A percentile compares a stretch with the other conserved stretches of the same genome.
phyloP scores from a whole-genome alignment of 1,140 invertebrate species.

The Zophobas morio region DNA sequence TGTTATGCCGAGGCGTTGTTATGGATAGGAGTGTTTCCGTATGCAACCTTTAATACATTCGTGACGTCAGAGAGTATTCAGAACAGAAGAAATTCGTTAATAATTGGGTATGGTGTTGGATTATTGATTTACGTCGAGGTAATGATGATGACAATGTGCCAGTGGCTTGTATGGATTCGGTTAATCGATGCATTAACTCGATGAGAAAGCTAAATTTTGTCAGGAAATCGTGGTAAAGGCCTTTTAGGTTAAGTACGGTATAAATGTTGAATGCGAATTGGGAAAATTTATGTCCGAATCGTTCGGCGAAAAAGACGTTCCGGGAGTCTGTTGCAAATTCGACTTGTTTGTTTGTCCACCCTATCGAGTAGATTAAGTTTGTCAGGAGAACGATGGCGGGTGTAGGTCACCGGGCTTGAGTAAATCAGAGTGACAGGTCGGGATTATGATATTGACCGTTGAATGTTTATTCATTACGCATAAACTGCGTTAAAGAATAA shows the following conservation, averaged over 20 bases:
- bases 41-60: too few relatives aligned
- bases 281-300: slow-evolving; percentile 18
- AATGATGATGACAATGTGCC: too few relatives aligned
- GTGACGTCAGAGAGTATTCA: too few relatives aligned
- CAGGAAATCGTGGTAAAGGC: background rate
- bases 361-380: slow-evolving; percentile 38
- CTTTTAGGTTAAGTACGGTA: slow-evolving; percentile 2
- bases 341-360: slow-evolving; percentile 36
- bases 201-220: background rate
- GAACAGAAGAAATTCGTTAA: too few relatives aligned
- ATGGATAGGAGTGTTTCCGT: too few relatives aligned
- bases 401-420: slow-evolving; percentile 38
- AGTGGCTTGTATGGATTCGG: too few relatives aligned
- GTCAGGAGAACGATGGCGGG: slow-evolving; percentile 37
- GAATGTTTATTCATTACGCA: slow-evolving; percentile 30
- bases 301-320: slow-evolving; percentile 7
- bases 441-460: slow-evolving; percentile 48
- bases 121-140: too few relatives aligned
- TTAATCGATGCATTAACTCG: slow-evolving; percentile 2
- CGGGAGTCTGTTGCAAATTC: slow-evolving; percentile 22
- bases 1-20: too few relatives aligned
- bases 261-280: slow-evolving; percentile 31
- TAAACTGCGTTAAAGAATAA: slow-evolving; percentile 26
- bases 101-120: too few relatives aligned
- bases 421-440: slow-evolving; percentile 46